Conservation (phyloP, 1,140 invertebrate genomes). For the Pseudomyrmex cubaensis region DNA sequence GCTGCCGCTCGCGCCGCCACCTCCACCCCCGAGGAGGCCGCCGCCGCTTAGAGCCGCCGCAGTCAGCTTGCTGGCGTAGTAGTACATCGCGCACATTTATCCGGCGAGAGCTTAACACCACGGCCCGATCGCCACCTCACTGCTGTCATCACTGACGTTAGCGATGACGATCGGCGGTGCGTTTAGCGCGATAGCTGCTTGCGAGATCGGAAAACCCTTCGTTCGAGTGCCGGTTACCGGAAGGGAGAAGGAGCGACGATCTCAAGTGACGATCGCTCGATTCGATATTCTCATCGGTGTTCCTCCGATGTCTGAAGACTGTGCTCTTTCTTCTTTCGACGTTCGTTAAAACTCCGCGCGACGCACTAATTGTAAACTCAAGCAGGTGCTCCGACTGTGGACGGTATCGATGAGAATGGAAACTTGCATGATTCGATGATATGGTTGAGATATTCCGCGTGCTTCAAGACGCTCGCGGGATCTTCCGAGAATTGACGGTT, state of each 20-base stretch:
- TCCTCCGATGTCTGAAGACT: background rate
- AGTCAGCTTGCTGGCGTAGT: conserved; percentile 85
- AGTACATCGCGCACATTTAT: conserved; percentile 86
- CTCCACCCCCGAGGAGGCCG: conserved; percentile 68
- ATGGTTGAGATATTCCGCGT: background rate
- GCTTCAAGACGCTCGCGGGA: background rate
- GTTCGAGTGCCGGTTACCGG: conserved; percentile 5
- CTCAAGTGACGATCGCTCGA: background rate
- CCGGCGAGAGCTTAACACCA: conserved; percentile 83
- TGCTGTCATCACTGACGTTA: conserved; percentile 84
- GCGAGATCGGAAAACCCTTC: background rate
- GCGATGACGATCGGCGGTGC: conserved; percentile 74
- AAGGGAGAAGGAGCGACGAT: background rate
- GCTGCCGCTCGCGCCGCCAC: conserved; percentile 55
- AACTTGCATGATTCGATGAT: background rate
- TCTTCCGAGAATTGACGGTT: conserved; percentile 11
- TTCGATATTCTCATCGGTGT: background rate
- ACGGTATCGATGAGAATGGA: background rate
- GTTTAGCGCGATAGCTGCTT: conserved; percentile 59
- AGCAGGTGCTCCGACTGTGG: background rate
- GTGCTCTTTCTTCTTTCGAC: background rate
- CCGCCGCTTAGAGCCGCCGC: conserved; percentile 84
- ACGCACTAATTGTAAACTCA: background rate
- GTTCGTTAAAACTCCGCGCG: background rate
- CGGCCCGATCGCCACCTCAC: conserved; percentile 82